Conservation (phyloP, 2,888 invertebrate genomes). For the Cryptocephalus moraei region DNA sequence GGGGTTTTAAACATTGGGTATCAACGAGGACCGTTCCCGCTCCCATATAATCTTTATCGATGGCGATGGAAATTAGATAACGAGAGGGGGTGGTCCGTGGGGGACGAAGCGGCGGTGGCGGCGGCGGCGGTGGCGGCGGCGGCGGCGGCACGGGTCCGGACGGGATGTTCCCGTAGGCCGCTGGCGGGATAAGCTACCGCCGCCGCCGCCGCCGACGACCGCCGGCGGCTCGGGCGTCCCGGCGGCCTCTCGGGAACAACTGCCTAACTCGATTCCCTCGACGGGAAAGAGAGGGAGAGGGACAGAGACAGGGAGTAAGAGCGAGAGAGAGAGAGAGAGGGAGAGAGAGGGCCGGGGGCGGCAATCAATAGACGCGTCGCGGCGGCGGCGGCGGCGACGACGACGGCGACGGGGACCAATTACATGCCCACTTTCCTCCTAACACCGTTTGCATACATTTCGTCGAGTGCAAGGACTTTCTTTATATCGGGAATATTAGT, state of each 20-base stretch:
- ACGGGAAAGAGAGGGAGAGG: slow-evolving; percentile 10
- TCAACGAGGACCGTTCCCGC: too few relatives aligned
- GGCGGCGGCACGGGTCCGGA: neutral
- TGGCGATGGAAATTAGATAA: too few relatives aligned
- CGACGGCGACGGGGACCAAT: slow-evolving; percentile 39
- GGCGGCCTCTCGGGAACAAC: slow-evolving; percentile 29
- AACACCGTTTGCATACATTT: slow-evolving; percentile 45
- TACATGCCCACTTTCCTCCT: slow-evolving; percentile 44
- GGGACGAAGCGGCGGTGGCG: neutral
- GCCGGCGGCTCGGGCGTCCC: slow-evolving; percentile 9
- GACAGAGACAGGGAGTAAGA: too few relatives aligned
- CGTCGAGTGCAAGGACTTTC: slow-evolving; percentile 19
- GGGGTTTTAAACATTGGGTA: too few relatives aligned
- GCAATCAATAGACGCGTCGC: slow-evolving; percentile 42
- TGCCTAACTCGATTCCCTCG: slow-evolving; percentile 39
- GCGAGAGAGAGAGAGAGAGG: neutral
- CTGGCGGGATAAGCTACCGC: slow-evolving; percentile 4
- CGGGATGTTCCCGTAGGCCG: slow-evolving; percentile 3
- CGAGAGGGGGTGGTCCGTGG: neutral
- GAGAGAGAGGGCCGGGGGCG: slow-evolving; percentile 27
- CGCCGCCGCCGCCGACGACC: slow-evolving; percentile 4
- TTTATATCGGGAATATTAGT: slow-evolving; percentile 21
- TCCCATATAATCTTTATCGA: too few relatives aligned
- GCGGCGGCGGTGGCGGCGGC: neutral
- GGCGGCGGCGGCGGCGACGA: slow-evolving; percentile 28